Conservation (phyloP, 2,888 invertebrate species). For the Rhogogaster chlorosoma region DNA sequence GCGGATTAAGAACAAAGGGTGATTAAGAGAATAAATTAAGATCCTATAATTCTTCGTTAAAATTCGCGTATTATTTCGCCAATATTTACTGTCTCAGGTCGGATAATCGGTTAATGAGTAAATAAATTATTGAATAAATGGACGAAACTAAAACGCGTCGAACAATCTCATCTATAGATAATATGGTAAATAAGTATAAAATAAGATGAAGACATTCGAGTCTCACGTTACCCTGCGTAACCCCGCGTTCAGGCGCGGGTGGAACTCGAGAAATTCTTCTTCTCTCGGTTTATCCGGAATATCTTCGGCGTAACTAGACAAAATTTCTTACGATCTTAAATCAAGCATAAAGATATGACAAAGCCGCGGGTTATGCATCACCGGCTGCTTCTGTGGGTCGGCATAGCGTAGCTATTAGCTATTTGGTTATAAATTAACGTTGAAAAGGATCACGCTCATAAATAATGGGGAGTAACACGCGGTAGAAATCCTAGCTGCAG, state of each 20-base stretch:
- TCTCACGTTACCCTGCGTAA: background rate
- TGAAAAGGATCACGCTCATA: conserved; percentile 37
- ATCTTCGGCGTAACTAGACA: conserved; percentile 37
- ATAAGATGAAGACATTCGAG: conserved; percentile 27
- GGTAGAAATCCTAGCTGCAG: background rate
- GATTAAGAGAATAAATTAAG: background rate
- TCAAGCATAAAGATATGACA: conserved; percentile 42
- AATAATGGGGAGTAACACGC: conserved; percentile 25
- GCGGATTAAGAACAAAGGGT: background rate
- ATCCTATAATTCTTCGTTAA: background rate
- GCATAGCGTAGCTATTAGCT: conserved; percentile 16
- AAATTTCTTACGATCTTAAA: conserved; percentile 21
- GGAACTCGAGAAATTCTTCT: conserved; percentile 22
- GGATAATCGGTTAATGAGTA: background rate
- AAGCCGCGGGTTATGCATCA: conserved; percentile 32
- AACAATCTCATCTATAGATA: background rate
- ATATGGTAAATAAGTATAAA: background rate
- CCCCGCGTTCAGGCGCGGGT: background rate
- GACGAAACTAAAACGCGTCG: background rate
- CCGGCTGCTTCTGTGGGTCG: background rate
- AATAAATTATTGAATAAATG: background rate
- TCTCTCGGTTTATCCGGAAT: conserved; percentile 11
- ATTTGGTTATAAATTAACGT: conserved; percentile 38
- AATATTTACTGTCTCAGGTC: background rate
- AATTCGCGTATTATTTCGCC: background rate